Evolutionary conservation across 1,140 invertebrate species (phyloP).

Genomic region (Drosophila hydei): DNA sequence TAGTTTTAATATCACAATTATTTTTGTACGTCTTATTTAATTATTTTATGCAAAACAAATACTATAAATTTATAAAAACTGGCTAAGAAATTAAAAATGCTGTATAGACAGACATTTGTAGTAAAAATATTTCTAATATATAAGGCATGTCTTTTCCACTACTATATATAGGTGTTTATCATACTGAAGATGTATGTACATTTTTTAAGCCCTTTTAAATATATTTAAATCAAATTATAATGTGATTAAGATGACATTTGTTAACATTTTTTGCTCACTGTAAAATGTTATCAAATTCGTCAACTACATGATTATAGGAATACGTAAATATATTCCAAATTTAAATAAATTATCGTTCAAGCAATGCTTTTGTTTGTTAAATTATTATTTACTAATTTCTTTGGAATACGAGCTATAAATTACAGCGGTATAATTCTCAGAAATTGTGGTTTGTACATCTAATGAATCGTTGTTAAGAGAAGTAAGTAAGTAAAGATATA

Average conservation of each 20-base stretch:
- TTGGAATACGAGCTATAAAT: no score
- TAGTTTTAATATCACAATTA: no score
- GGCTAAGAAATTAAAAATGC: neutral
- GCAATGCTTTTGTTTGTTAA: neutral
- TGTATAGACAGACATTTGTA: neutral
- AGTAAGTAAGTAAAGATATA: no score
- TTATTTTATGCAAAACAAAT: no score
- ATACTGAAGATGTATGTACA: neutral
- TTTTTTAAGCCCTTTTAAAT: neutral
- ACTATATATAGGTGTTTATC: neutral
- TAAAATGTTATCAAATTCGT: constrained; percentile 58
- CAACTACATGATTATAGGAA: neutral
- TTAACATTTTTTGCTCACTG: constrained; percentile 77
- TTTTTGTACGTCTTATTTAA: no score
- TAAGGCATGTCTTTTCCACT: constrained; percentile 1
- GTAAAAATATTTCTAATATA: neutral
- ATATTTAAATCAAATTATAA: neutral
- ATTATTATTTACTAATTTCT: constrained; percentile 1
- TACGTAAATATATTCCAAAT: constrained; percentile 21
- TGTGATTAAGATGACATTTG: constrained; percentile 22
- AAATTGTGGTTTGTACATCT: no score
- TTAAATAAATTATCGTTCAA: constrained; percentile 49
- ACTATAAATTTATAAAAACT: no score
- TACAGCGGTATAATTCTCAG: no score
- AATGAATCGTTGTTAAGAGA: no score